A percentile compares a stretch with the other conserved stretches of the same genome.
phyloP scores from a whole-genome alignment of 2,888 invertebrate species.

The Polydrusus tereticollis region DNA sequence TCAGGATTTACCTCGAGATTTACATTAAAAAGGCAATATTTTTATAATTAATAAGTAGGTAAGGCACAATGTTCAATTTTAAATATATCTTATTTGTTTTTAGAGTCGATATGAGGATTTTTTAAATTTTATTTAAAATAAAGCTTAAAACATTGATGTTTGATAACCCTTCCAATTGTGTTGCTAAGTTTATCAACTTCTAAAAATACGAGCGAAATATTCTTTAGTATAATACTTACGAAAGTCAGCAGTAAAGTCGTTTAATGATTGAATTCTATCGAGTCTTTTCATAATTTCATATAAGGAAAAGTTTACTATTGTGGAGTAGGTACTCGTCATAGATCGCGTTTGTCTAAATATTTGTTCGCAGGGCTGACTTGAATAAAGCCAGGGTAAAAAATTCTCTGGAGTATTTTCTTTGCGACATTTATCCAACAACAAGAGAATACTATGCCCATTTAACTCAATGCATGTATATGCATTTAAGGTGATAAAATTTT shows the following conservation, averaged over 20 bases:
- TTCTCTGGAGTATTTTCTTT: background rate
- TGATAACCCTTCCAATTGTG: no score
- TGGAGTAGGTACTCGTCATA: background rate
- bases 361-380: constrained; percentile 4
- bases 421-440: background rate
- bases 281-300: background rate
- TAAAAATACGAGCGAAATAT: background rate
- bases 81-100: no score
- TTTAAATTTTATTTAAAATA: no score
- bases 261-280: background rate
- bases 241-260: background rate
- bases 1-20: no score
- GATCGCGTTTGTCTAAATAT: background rate
- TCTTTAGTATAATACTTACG: background rate
- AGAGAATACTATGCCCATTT: background rate
- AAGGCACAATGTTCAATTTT: no score
- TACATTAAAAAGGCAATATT: no score
- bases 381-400: background rate
- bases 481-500: constrained; percentile 12
- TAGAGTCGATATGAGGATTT: no score
- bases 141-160: no score
- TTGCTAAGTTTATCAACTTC: background rate
- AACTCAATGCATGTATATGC: constrained; percentile 8
- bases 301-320: background rate
- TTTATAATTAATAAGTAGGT: no score